A percentile compares a stretch with the other conserved stretches of the same genome.
These are phyloP conservation scores for Leucophenga montana DNA, from an alignment of 2,888 invertebrate species.

Conservation along the genomic window DNA sequence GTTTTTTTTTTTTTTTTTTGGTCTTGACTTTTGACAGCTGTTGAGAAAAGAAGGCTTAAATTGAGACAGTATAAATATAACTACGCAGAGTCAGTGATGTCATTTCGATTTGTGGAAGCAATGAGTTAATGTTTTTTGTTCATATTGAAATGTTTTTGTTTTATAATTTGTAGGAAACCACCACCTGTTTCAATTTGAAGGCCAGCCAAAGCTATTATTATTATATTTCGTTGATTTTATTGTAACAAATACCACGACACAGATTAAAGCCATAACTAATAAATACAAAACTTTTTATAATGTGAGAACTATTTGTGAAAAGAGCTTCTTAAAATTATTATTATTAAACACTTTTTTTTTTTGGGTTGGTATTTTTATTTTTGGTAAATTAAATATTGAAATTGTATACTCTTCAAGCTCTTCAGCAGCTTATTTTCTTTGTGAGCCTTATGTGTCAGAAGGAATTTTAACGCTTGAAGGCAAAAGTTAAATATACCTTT, in stretches of 20 bases:
- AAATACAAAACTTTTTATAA: conserved; percentile 45
- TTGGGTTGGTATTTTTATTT: too few species aligned
- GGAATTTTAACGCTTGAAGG: conserved; percentile 46
- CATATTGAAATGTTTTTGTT: conserved; percentile 21
- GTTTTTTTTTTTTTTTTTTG: conserved; percentile 14
- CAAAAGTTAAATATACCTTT: conserved; percentile 44
- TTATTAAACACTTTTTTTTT: too few species aligned
- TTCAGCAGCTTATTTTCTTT: conserved; percentile 22
- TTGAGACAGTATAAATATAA: neutral
- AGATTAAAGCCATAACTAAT: conserved; percentile 40
- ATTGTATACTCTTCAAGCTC: too few species aligned
- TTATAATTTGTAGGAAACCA: conserved; percentile 28
- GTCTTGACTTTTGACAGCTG: conserved; percentile 14
- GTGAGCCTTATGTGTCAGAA: conserved; percentile 24
- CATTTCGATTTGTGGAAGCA: conserved; percentile 55
- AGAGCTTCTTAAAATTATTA: too few species aligned
- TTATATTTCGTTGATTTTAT: conserved; percentile 55
- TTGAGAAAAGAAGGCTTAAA: neutral
- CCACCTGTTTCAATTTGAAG: conserved; percentile 34
- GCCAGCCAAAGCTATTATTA: conserved; percentile 4
- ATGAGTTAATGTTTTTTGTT: conserved; percentile 43
- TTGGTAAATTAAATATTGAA: too few species aligned
- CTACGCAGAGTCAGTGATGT: conserved; percentile 27
- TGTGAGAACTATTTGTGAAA: conserved; percentile 46
- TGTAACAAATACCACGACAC: conserved; percentile 56